Percentiles rank a stretch among this genome's conserved stretches.
Evolutionary conservation across 2,797 vertebrate genomes (phyloP).

Genomic region (Takifugu rubripes): DNA sequence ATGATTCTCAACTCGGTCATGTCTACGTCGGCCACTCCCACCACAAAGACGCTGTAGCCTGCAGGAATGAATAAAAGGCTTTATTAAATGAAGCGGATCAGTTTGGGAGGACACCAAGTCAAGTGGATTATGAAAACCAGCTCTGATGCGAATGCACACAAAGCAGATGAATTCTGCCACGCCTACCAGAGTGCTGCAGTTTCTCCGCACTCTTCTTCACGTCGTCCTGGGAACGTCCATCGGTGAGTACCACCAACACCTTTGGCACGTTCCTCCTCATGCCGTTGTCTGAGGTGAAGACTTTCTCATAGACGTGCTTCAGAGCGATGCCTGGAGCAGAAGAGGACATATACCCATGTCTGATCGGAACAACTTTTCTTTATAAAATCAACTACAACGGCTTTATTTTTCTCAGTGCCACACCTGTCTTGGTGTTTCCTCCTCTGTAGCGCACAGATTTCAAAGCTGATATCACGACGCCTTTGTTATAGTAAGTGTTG

Average conservation of each 20-base stretch:
- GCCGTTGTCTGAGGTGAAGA: slow-evolving; percentile 88
- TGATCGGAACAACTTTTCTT: background rate
- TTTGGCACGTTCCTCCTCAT: slow-evolving; percentile 96
- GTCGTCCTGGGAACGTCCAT: slow-evolving; percentile 96
- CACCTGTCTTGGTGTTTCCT: slow-evolving; percentile 98
- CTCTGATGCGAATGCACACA: background rate
- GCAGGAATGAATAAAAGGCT: too few species aligned
- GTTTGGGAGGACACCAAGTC: background rate
- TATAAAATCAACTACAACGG: background rate
- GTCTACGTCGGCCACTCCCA: slow-evolving; percentile 95
- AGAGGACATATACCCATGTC: background rate
- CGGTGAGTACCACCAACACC: slow-evolving; percentile 96
- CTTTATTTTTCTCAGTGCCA: background rate
- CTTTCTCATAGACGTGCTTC: slow-evolving; percentile 91
- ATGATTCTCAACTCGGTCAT: slow-evolving; percentile 87
- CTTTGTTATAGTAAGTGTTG: slow-evolving; percentile 93
- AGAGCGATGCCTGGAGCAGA: slow-evolving; percentile 81
- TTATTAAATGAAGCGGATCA: too few species aligned
- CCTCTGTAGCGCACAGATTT: slow-evolving; percentile 91
- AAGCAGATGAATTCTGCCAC: slow-evolving; percentile 1
- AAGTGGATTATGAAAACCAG: slow-evolving; percentile 6
- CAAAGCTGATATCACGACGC: slow-evolving; percentile 85
- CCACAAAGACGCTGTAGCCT: slow-evolving; percentile 97
- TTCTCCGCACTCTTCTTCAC: slow-evolving; percentile 90
- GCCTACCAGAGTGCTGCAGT: slow-evolving; percentile 91